Base-by-base conservation (phyloP, 2,888 invertebrate species). In the Xanthorhoe spadicearia region DNA sequence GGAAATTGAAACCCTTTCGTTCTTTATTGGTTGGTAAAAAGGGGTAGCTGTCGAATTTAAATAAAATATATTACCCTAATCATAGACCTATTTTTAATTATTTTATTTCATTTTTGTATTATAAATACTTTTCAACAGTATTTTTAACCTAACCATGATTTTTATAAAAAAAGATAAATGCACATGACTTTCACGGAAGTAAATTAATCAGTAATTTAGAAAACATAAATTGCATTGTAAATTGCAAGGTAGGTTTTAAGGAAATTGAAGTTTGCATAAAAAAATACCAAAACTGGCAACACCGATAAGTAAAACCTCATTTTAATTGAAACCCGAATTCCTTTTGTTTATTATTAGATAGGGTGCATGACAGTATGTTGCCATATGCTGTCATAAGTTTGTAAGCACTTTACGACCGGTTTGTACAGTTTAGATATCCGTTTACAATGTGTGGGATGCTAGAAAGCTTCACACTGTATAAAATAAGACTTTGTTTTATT, bases 11-110 rank as follows among this genome's bases (percentile, higher is more conserved):
- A 58, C 55, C 46, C 23, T 49, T 48, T 64, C 38, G 17, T 17
- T 61, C 66, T 67, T 64, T 57, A 58, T 71, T 51, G 32, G 9
- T 43, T 38, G n/a, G 52, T 61, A 28, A 17, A 38, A 38, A 55
- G 19, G 15, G 18, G 43, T 23, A 49, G 56, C 18, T 15, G 49
- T 46, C 9, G 35, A 50, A 53, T 49, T 43, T 46, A 13, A 43
- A 43, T 43, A 43, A 43, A 38, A 38, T 38, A n/a, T n/a, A 10
- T 6, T 38, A 38, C 38, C 0, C 38, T 38, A 10, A 38, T 38
- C 8, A 10, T 38, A 3, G 10, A 10, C 10, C 28, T 5, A 5
- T 28, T 28, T 28, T 28, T 28, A n/a, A n/a, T n/a, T n/a, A n/a
- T n/a, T n/a, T n/a, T n/a, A n/a, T n/a, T n/a, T n/a, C n/a, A n/a